Base-by-base conservation (phyloP, 2,797 vertebrate species). In the Hyperoplus lanceolatus region DNA sequence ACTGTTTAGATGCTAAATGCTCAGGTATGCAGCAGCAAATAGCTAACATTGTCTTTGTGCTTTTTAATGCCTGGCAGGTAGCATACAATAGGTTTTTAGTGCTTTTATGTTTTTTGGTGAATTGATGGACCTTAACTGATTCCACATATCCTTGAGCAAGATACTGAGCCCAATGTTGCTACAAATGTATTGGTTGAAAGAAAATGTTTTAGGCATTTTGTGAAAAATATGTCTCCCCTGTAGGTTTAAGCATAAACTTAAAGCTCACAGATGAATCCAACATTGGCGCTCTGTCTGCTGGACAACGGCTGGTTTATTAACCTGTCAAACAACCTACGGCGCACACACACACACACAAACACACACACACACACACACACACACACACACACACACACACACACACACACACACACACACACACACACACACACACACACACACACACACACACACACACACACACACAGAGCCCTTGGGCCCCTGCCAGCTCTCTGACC, bases 281-380 rank as follows among this genome's bases (percentile, higher is more conserved):
- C 73, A 16, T 66, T 18, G 71, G 50, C 77, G 6, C 65, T 88
- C 73, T 78, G 76, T 79, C 72, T 76, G 65, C 21, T 65, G 85
- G 61, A 85, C 83, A 86, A 69, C 43, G 56, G 77, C 70, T 82
- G 73, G 53, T 89, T 87, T 90, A 91, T 91, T 90, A 91, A 90
- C 80, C 84, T 87, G 87, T 88, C 88, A 89, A 76, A 85, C 55
- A 68, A 41, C 18, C 48, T n/a, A 15, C 55, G 29, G 65, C 59
- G 65, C 62, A 71, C 67, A 67, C 69, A 77, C 61, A 70, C n/a
- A n/a, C n/a, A n/a, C n/a, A n/a, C n/a, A n/a, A n/a, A n/a, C n/a
- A n/a, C n/a, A n/a, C n/a, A n/a, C n/a, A n/a, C n/a, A n/a, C n/a
- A n/a, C n/a, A n/a, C n/a, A n/a, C n/a, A n/a, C n/a, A 67, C 49